A percentile compares a stretch with the other conserved stretches of the same genome.
phyloP scores from a whole-genome alignment of 2,113 vertebrate species.

The Podarcis raffonei region DNA sequence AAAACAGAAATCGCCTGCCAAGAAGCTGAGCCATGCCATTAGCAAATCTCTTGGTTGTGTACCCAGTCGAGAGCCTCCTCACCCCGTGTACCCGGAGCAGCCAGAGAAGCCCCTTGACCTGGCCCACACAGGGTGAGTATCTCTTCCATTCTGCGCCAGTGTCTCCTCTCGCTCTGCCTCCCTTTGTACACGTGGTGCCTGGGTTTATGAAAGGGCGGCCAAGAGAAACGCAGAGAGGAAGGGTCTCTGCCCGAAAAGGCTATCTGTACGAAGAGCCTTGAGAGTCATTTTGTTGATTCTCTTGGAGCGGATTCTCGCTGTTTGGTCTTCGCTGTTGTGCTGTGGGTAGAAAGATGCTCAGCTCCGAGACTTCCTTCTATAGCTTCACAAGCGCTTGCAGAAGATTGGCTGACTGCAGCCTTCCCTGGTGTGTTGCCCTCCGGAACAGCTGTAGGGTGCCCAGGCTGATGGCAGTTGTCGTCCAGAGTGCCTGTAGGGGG shows the following conservation, averaged over 20 bases:
- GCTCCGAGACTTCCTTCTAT: not conserved
- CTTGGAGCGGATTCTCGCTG: too few species aligned
- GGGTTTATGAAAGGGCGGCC: rapidly evolving
- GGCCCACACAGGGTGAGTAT: constrained; percentile 90
- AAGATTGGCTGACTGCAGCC: not conserved
- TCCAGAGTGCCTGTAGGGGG: not conserved
- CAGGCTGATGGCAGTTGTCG: not conserved
- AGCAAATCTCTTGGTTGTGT: constrained; percentile 96
- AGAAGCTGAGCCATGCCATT: constrained; percentile 99
- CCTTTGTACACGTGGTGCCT: rapidly evolving
- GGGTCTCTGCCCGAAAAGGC: rapidly evolving
- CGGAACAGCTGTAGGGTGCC: too few species aligned
- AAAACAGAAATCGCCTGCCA: constrained; percentile 94
- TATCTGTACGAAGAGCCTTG: not conserved
- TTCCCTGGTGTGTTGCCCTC: not conserved
- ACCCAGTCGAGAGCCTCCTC: constrained; percentile 90
- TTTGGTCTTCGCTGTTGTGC: too few species aligned
- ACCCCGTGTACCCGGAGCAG: constrained; percentile 93
- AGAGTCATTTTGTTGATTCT: not conserved
- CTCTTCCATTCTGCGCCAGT: rapidly evolving
- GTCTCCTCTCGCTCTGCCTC: rapidly evolving
- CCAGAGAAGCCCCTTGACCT: constrained; percentile 93
- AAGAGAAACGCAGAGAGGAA: not conserved
- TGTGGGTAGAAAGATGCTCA: not conserved
- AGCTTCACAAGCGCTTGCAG: not conserved